Evolutionary conservation across 1,140 invertebrate genomes (phyloP).

Genomic region (Laodelphax striatellus): DNA sequence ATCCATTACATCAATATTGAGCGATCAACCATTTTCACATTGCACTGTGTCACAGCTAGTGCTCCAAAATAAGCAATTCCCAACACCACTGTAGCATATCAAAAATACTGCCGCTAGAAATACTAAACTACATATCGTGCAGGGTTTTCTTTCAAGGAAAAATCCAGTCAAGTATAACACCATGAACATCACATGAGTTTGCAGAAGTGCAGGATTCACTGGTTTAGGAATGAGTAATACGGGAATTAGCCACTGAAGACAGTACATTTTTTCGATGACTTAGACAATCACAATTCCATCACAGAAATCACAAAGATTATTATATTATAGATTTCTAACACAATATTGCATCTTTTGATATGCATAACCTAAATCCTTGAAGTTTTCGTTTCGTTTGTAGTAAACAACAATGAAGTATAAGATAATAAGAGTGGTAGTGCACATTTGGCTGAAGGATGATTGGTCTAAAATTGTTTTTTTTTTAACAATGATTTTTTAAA

Average conservation of each 20-base stretch:
- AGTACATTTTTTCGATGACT: constrained; percentile 65
- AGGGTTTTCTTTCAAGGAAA: constrained; percentile 91
- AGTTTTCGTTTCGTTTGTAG: too few species aligned
- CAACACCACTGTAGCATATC: constrained; percentile 90
- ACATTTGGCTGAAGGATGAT: too few species aligned
- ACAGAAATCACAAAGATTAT: too few species aligned
- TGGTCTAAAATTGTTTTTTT: too few species aligned
- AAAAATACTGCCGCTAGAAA: constrained; percentile 86
- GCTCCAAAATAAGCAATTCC: constrained; percentile 87
- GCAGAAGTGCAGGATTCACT: constrained; percentile 82
- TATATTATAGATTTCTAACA: too few species aligned
- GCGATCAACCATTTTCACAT: constrained; percentile 46
- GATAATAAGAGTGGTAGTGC: too few species aligned
- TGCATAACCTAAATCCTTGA: too few species aligned
- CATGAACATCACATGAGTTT: constrained; percentile 96
- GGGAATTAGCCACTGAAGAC: constrained; percentile 95
- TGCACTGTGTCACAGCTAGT: constrained; percentile 61
- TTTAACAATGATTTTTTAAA: too few species aligned
- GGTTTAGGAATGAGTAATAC: constrained; percentile 95
- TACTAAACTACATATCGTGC: constrained; percentile 89
- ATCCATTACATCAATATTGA: not conserved
- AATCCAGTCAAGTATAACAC: constrained; percentile 85
- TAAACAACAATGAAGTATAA: too few species aligned
- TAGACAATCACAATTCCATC: too few species aligned
- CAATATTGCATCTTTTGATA: too few species aligned